phyloP scores from a whole-genome alignment of 1,140 invertebrate species.

The Drosophila trapezifrons region DNA sequence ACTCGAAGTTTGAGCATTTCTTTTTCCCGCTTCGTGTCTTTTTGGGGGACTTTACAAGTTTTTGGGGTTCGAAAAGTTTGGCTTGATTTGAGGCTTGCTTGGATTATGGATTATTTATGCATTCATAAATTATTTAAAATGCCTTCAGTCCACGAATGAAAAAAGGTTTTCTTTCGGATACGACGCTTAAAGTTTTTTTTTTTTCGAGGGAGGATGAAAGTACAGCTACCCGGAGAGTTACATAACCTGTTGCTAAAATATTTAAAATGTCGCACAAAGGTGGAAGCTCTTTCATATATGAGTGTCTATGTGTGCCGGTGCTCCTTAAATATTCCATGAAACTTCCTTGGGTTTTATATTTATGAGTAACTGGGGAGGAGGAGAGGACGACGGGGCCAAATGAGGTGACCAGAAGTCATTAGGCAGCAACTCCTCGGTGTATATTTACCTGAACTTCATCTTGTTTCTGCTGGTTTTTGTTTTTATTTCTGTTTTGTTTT shows the following conservation, averaged over 20 bases:
- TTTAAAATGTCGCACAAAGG: constrained; percentile 53
- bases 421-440: constrained; percentile 50
- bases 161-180: constrained; percentile 21
- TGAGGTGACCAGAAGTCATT: constrained; percentile 47
- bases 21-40: not conserved
- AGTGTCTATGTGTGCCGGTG: constrained; percentile 4
- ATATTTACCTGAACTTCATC: constrained; percentile 50
- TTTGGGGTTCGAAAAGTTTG: constrained; percentile 31
- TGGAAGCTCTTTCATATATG: constrained; percentile 19
- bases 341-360: constrained; percentile 43
- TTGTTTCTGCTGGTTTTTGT: constrained; percentile 6
- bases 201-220: constrained; percentile 4
- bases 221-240: constrained; percentile 22
- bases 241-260: constrained; percentile 60
- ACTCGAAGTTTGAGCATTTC: constrained; percentile 15
- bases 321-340: constrained; percentile 50
- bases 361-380: constrained; percentile 33
- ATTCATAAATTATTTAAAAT: constrained; percentile 73
- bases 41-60: constrained; percentile 12
- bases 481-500: not conserved
- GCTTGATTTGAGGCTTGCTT: constrained; percentile 49
- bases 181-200: constrained; percentile 24
- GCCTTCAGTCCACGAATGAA: constrained; percentile 35
- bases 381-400: not conserved
- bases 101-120: constrained; percentile 55